A percentile compares a stretch with the other conserved stretches of the same genome.
phyloP scores from a whole-genome alignment of 2,888 invertebrate species.

The Phorcus lineatus region DNA sequence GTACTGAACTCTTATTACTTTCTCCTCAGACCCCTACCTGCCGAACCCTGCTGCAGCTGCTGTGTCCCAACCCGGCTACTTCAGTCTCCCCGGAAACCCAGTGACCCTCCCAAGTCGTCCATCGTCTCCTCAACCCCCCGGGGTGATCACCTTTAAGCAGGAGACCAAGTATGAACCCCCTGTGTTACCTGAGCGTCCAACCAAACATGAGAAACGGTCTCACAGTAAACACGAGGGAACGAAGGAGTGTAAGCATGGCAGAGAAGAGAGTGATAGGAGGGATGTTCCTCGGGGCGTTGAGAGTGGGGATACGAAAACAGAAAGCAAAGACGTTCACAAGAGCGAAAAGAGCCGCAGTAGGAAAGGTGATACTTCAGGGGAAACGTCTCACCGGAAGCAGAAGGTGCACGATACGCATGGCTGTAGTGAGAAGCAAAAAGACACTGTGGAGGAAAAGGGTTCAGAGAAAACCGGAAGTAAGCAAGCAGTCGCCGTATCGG shows the following conservation, averaged over 20 bases:
- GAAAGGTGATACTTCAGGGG: neutral
- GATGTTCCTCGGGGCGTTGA: neutral
- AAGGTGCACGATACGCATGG: neutral
- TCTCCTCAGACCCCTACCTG: neutral
- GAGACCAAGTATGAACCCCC: conserved; percentile 23
- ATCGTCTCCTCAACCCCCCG: neutral
- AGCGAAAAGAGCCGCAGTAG: neutral
- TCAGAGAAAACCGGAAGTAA: neutral
- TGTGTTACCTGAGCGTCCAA: neutral
- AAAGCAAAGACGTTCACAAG: conserved; percentile 3
- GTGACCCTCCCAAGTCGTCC: conserved; percentile 1
- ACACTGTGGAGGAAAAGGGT: neutral
- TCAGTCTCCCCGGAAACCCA: conserved; percentile 7
- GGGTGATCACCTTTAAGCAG: conserved; percentile 17
- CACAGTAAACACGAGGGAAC: conserved; percentile 22
- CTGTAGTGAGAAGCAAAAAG: neutral
- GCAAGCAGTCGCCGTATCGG: neutral
- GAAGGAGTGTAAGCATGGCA: neutral
- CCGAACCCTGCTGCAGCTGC: neutral
- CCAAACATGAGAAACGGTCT: conserved; percentile 25
- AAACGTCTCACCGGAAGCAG: neutral
- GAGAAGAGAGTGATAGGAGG: conserved; percentile 8
- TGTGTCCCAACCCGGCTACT: neutral
- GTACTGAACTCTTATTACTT: too few relatives aligned
- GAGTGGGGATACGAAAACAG: conserved; percentile 1